Percentiles rank a stretch among this genome's conserved stretches.
phyloP scores from a whole-genome alignment of 2,113 vertebrate genomes.

The Pica pica region DNA sequence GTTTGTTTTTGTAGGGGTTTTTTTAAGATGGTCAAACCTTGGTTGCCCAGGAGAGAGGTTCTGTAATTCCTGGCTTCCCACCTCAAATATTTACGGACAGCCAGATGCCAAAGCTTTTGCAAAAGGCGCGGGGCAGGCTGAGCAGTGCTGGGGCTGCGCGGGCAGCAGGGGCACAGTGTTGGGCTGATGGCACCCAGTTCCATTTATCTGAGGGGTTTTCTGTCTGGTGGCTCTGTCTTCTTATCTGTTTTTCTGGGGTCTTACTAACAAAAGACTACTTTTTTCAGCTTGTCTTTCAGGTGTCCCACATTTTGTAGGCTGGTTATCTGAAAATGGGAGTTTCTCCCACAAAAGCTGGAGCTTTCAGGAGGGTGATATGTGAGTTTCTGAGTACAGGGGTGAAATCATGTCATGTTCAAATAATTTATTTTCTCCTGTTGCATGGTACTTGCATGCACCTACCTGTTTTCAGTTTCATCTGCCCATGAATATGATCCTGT shows the following conservation, averaged over 20 bases:
- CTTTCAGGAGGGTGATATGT: not conserved
- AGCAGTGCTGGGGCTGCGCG: not conserved
- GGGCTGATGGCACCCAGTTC: not conserved
- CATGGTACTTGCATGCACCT: not conserved
- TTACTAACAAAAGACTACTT: not conserved
- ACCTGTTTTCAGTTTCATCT: not conserved
- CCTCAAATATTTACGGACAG: conserved; percentile 11
- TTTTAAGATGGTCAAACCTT: not conserved
- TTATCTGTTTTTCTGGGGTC: not conserved
- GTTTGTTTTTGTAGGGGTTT: not conserved
- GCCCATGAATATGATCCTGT: accelerated
- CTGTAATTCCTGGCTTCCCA: conserved; percentile 10
- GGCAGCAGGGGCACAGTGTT: not conserved
- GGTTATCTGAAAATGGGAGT: not conserved
- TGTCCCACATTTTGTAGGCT: not conserved
- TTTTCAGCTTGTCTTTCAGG: not conserved
- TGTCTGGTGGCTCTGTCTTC: not conserved
- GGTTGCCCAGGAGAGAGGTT: conserved; percentile 26
- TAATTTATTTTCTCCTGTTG: not conserved
- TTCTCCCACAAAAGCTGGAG: not conserved
- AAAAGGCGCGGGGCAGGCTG: not conserved
- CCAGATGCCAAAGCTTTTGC: not conserved
- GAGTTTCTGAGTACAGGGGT: not conserved
- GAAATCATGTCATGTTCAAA: not conserved
- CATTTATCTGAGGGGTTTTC: not conserved